Evolutionary conservation across 1,140 invertebrate genomes (phyloP).

Genomic region (Bombus vancouverensis): DNA sequence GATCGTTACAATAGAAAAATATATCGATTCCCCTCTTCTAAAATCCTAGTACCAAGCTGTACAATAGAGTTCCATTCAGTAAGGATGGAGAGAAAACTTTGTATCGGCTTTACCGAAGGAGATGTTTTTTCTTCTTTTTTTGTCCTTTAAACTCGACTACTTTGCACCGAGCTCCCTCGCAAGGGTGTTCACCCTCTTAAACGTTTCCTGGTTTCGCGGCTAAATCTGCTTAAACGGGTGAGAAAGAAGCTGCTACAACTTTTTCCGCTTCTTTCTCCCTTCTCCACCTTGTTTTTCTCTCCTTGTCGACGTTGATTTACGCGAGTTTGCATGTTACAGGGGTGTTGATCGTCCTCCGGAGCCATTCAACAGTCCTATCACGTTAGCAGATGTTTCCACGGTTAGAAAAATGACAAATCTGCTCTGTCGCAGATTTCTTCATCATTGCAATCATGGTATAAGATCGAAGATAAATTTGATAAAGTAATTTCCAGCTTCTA

Average conservation of each 20-base stretch:
- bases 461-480: too few relatives aligned
- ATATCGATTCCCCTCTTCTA: constrained; percentile 48
- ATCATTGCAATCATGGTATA: too few relatives aligned
- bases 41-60: too few relatives aligned
- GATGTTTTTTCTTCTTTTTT: constrained; percentile 37
- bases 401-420: background rate
- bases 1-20: constrained; percentile 43
- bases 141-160: constrained; percentile 57
- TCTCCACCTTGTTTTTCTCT: background rate
- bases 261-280: constrained; percentile 32
- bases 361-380: background rate
- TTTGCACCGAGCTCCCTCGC: constrained; percentile 52
- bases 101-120: constrained; percentile 16
- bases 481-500: background rate
- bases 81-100: constrained; percentile 46
- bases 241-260: constrained; percentile 43
- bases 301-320: constrained; percentile 54
- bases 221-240: constrained; percentile 67
- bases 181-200: constrained; percentile 63
- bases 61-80: constrained; percentile 41
- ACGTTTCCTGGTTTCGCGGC: constrained; percentile 67
- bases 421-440: too few relatives aligned
- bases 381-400: background rate
- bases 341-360: background rate
- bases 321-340: constrained; percentile 38